These are phyloP conservation scores for Medauroidea extradentata DNA, from an alignment of 1,140 invertebrate species.

Conservation along the genomic window DNA sequence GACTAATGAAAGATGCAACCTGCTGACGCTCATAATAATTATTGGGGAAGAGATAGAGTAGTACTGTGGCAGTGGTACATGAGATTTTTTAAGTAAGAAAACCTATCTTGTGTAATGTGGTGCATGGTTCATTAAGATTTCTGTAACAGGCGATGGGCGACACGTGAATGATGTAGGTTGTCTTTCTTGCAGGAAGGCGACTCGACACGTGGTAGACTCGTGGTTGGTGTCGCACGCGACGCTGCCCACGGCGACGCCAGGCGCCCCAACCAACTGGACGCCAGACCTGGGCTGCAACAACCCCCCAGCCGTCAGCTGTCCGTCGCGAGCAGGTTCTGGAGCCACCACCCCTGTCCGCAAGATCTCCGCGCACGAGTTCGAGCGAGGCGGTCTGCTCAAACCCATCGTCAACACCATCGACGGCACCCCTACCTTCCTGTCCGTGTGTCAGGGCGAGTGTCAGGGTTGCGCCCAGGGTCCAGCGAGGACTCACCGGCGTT, in stretches of 20 bases:
- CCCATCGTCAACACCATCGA: slow-evolving; percentile 86
- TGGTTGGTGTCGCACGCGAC: slow-evolving; percentile 87
- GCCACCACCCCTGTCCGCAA: slow-evolving; percentile 89
- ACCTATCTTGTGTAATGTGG: no score
- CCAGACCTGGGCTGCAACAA: slow-evolving; percentile 57
- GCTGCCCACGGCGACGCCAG: slow-evolving; percentile 55
- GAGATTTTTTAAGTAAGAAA: no score
- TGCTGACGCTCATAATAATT: no score
- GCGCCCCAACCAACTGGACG: slow-evolving; percentile 28
- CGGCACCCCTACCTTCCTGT: slow-evolving; percentile 84
- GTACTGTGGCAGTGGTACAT: no score
- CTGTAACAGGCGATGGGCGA: no score
- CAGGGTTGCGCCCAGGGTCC: slow-evolving; percentile 24
- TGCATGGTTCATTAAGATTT: no score
- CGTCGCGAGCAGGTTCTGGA: slow-evolving; percentile 58
- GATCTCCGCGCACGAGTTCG: slow-evolving; percentile 94
- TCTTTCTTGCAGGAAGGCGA: slow-evolving; percentile 80
- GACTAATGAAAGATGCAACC: no score
- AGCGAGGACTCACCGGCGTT: slow-evolving; percentile 58
- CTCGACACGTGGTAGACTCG: slow-evolving; percentile 82
- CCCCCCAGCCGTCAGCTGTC: slow-evolving; percentile 36
- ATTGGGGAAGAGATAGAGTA: no score
- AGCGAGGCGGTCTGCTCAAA: slow-evolving; percentile 82
- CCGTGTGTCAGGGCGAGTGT: slow-evolving; percentile 22
- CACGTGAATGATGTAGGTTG: no score